Evolutionary conservation across 2,888 invertebrate species (phyloP), one percentile per base, ranked within the genome.

Genomic region (Selenia dentaria): DNA sequence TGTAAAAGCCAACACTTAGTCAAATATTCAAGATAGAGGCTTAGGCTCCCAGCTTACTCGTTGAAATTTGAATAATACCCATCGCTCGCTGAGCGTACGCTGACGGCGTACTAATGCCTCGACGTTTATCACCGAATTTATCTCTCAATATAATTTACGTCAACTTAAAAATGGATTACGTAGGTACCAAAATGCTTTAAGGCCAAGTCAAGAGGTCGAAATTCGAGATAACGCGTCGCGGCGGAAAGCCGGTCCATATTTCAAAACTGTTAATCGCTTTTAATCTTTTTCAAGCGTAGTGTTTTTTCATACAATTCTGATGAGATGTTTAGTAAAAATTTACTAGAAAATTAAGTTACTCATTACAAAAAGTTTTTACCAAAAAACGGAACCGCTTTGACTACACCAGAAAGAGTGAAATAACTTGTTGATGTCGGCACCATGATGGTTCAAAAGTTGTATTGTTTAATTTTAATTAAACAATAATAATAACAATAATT

Each of bases 41-140:
- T 71, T 69, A 67, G 51, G 68, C 71, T 64, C 57, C 71, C 64
- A 63, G 62, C 68, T 76, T 74, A 74, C 76, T 58, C 67, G 75
- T 59, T 67, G 72, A 82, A 73, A 82, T 79, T 79, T 81, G 63
- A 81, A 83, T 83, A 81, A 81, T 74, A 64, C 72, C 59, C 51
- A 27, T 49, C 62, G 45, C 60, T 57, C 39, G 41, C 50, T 59
- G n/a, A n/a, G n/a, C n/a, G n/a, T n/a, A n/a, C n/a, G 69, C 49
- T 62, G 74, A 71, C 77, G 67, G 54, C 52, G 51, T 59, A 64
- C 70, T 74, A 75, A 74, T 75, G 70, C 64, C 44, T 51, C 55
- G 53, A 48, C 68, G 64, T 74, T 78, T 70, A 77, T 79, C 75
- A 70, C 58, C 34, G 29, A 68, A 74, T 80, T 80, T 75, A 82